These are phyloP conservation scores for Baryphthengus martii DNA, from an alignment of 2,113 vertebrate genomes.

Conservation along the genomic window DNA sequence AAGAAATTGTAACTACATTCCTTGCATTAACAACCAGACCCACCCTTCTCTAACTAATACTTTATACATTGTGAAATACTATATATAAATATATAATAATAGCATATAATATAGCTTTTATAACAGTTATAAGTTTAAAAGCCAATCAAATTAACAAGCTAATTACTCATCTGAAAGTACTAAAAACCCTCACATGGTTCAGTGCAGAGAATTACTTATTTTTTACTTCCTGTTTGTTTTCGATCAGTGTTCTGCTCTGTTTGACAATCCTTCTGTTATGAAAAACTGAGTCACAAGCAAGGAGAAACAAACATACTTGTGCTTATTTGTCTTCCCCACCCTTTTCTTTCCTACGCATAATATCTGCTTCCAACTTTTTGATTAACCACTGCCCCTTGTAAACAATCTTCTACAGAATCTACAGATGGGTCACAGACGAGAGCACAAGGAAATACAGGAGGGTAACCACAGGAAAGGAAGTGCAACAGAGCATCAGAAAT, in stretches of 20 bases:
- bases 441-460: neutral
- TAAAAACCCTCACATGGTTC: neutral
- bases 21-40: neutral
- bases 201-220: neutral
- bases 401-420: neutral
- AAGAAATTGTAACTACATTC: neutral
- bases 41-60: neutral
- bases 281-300: slow-evolving; percentile 24
- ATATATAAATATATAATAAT: neutral
- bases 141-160: neutral
- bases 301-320: slow-evolving; percentile 13
- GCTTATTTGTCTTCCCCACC: neutral
- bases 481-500: neutral
- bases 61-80: neutral
- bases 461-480: neutral
- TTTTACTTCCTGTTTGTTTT: slow-evolving; percentile 36
- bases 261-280: slow-evolving; percentile 12
- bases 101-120: neutral
- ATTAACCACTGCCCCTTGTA: neutral
- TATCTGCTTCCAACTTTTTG: neutral
- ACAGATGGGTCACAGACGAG: neutral
- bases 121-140: neutral
- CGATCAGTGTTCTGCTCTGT: neutral
- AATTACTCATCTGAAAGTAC: neutral
- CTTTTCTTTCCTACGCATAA: neutral